Evolutionary conservation across 2,113 vertebrate genomes (phyloP), one percentile per base, ranked within the genome.

Genomic region (Clupea harengus): DNA sequence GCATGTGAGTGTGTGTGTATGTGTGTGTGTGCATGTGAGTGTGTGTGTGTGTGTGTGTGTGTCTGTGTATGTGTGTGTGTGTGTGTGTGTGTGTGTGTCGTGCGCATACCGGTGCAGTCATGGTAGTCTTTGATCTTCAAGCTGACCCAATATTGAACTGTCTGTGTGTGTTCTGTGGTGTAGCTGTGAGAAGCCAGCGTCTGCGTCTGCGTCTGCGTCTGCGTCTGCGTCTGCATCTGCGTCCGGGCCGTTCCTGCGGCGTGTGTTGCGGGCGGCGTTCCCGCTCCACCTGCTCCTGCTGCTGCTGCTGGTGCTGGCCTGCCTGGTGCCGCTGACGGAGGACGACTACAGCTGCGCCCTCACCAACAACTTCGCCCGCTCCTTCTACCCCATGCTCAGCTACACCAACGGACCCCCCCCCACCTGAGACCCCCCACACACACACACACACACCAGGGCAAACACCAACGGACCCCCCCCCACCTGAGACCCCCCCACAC

Each of bases 351-450:
- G 96, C 93, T 97, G 97, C 86, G 93, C 96, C 0, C 94, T 94
- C 72, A 93, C 95, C 86, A 97, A 97, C 92, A 97, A 96, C 92
- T 97, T 97, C 0, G 96, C 96, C 82, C 93, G 93, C 45, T 96
- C 96, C 64, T 96, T 97, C 82, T 94, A 97, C 85, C 96, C 95
- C 49, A 97, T 97, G 97, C 95, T 97, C 84, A 92, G 90, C 52
- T 97, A 97, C 82, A 96, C 92, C 92, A 97, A 97, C 0, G 96
- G 97, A 8, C 97, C 97, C 0, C 97, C 97, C 0, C 97, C 97
- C 0, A 96, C 95, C 39, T 93, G 91, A 93, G 81, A 45, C n/a
- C n/a, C n/a, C n/a, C n/a, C 11, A 0, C 57, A 20, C 1, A 72
- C 64, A 72, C 64, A 72, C 64, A 32, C 64, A 72, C 64, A 32